phyloP scores from a whole-genome alignment of 1,140 invertebrate genomes.

The Drosophila kepulauana region DNA sequence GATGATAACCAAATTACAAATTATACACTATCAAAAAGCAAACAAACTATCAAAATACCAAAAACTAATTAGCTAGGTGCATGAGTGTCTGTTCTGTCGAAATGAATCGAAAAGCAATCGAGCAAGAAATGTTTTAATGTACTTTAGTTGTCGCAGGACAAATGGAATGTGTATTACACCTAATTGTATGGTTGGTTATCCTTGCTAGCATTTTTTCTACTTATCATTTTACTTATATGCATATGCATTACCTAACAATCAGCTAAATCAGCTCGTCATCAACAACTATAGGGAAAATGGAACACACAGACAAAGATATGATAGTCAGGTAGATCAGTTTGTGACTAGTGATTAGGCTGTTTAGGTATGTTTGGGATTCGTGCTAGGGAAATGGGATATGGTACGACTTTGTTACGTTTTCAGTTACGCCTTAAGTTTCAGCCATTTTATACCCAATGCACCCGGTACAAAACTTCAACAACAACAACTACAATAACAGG shows the following conservation, averaged over 20 bases:
- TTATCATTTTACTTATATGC: conserved; percentile 47
- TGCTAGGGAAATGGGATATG: conserved; percentile 8
- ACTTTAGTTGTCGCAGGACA: conserved; percentile 28
- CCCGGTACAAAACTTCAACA: conserved; percentile 48
- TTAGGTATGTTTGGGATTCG: conserved; percentile 2
- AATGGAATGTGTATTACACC: conserved; percentile 27
- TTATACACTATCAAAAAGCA: conserved; percentile 24
- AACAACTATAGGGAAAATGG: conserved; percentile 35
- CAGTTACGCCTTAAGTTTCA: conserved; percentile 63
- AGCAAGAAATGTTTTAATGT: conserved; percentile 47
- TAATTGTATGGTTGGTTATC: conserved; percentile 43
- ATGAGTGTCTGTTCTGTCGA: conserved; percentile 72
- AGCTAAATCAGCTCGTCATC: conserved; percentile 59
- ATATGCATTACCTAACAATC: conserved; percentile 61
- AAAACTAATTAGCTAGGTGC: conserved; percentile 75
- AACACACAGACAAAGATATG: conserved; percentile 5
- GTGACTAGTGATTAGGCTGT: conserved; percentile 22
- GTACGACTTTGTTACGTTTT: conserved; percentile 46
- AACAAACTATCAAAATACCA: background rate
- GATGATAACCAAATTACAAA: conserved; percentile 47
- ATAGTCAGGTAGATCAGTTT: conserved; percentile 31
- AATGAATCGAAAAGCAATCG: conserved; percentile 40
- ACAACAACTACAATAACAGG: conserved; percentile 7
- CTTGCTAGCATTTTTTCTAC: conserved; percentile 38
- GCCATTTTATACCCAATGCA: conserved; percentile 64